Percentiles rank a stretch among this genome's conserved stretches.
phyloP scores from a whole-genome alignment of 2,113 vertebrate species.

The Xiphophorus hellerii region DNA sequence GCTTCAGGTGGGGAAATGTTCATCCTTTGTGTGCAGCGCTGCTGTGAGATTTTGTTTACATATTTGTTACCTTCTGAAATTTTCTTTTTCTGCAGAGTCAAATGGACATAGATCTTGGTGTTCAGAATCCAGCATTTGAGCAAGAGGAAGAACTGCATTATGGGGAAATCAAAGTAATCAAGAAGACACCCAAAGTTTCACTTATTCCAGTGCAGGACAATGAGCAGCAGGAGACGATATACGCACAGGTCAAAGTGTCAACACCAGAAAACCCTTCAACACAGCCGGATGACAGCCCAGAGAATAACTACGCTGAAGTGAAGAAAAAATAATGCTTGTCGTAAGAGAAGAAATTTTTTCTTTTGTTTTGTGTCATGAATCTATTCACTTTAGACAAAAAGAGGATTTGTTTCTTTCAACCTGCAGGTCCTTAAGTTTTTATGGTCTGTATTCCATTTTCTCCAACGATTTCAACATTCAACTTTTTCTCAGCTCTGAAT shows the following conservation, averaged over 20 bases:
- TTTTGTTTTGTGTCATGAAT: too few relatives aligned
- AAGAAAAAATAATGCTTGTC: neutral
- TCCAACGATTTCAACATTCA: too few relatives aligned
- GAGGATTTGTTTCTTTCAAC: too few relatives aligned
- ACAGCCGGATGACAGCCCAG: neutral
- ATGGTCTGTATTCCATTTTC: too few relatives aligned
- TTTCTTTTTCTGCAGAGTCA: neutral
- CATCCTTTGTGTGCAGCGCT: neutral
- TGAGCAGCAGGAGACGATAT: neutral
- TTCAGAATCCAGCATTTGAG: neutral
- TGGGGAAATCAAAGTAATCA: neutral
- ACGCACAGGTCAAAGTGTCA: neutral
- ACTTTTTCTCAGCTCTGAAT: too few relatives aligned
- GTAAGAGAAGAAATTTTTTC: too few relatives aligned
- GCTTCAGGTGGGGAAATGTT: neutral
- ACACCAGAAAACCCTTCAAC: too few relatives aligned
- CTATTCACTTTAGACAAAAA: too few relatives aligned
- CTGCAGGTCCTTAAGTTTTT: too few relatives aligned
- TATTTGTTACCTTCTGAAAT: neutral
- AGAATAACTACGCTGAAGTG: neutral
- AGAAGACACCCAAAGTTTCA: neutral
- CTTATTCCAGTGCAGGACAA: neutral
- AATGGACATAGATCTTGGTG: neutral
- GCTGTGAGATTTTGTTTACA: neutral
- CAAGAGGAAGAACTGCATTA: neutral